A percentile compares a stretch with the other conserved stretches of the same genome.
These are phyloP conservation scores for Galbula dea DNA, from an alignment of 2,113 vertebrate species.

Conservation along the genomic window DNA sequence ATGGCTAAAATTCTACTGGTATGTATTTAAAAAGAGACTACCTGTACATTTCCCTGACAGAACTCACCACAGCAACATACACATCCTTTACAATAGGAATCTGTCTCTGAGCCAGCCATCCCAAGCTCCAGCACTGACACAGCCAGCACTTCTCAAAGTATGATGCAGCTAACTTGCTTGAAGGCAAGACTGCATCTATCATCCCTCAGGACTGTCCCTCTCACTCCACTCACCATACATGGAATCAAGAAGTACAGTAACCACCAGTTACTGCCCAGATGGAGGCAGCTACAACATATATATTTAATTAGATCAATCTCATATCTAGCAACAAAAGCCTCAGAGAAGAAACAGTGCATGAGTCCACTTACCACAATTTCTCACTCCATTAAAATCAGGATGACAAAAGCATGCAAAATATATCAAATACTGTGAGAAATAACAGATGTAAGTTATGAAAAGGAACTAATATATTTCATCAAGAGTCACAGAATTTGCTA, in stretches of 20 bases:
- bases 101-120: background rate
- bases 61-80: background rate
- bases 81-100: background rate
- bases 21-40: background rate
- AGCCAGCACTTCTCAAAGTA: background rate
- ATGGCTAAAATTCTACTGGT: background rate
- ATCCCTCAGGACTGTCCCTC: background rate
- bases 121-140: rapidly evolving
- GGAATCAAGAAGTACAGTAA: background rate
- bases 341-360: background rate
- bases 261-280: background rate
- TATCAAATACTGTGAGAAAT: background rate
- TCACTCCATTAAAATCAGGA: background rate
- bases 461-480: background rate
- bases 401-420: background rate
- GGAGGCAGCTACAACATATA: background rate
- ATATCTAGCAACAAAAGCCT: background rate
- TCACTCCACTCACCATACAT: background rate
- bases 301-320: background rate
- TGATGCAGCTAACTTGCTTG: background rate
- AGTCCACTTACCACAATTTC: background rate
- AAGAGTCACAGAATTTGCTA: constrained; percentile 23
- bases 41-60: background rate
- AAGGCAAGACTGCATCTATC: background rate
- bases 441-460: background rate